Conservation (phyloP, 2,888 invertebrate genomes). For the Drosophila birchii region DNA sequence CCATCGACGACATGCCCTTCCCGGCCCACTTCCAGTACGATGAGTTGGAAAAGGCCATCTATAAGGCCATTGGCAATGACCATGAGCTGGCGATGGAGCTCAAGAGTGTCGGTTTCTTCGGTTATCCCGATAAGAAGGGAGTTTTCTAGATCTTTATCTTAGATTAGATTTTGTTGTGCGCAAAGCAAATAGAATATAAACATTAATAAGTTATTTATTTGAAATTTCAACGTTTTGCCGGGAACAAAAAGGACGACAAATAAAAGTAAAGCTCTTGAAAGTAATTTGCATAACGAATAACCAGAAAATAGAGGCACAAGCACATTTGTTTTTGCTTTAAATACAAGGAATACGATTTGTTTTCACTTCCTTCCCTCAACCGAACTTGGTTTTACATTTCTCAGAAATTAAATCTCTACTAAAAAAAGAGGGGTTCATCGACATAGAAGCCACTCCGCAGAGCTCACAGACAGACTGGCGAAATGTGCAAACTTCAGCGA, state of each 20-base stretch:
- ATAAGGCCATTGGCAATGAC: constrained; percentile 88
- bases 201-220: too few relatives aligned
- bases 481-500: constrained; percentile 1
- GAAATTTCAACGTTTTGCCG: too few relatives aligned
- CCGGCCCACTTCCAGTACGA: constrained; percentile 89
- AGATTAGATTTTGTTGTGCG: not conserved
- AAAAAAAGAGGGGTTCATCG: constrained; percentile 28
- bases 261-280: too few relatives aligned
- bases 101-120: constrained; percentile 86
- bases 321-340: too few relatives aligned
- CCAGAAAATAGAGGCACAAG: too few relatives aligned
- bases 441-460: constrained; percentile 6
- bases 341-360: not conserved
- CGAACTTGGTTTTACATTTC: not conserved
- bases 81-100: constrained; percentile 88
- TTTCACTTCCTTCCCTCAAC: constrained; percentile 2
- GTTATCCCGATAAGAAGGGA: constrained; percentile 69
- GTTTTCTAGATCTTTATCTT: constrained; percentile 7
- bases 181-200: constrained; percentile 3
- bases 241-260: too few relatives aligned
- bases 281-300: too few relatives aligned
- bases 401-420: not conserved
- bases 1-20: constrained; percentile 90
- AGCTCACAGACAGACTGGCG: constrained; percentile 9
- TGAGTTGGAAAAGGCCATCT: constrained; percentile 88